These are phyloP conservation scores for Flexamia atlantica DNA, from an alignment of 2,888 invertebrate genomes.

Conservation along the genomic window DNA sequence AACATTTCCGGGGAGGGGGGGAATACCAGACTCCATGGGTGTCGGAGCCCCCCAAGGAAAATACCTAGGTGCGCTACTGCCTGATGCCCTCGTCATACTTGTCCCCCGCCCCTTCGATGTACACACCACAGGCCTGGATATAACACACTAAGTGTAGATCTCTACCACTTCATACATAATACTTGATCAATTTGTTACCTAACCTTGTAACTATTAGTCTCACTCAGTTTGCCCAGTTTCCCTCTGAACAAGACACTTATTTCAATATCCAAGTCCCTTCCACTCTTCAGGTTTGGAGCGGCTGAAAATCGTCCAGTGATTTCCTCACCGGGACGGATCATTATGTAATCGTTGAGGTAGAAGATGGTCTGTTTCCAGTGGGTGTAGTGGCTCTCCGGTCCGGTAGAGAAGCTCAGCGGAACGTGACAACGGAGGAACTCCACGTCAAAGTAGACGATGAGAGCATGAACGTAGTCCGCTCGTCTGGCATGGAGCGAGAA, in stretches of 20 bases:
- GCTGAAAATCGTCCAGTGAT: constrained; percentile 94
- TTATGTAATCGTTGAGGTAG: constrained; percentile 96
- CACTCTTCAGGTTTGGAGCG: constrained; percentile 87
- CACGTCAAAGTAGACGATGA: constrained; percentile 97
- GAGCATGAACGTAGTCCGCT: constrained; percentile 93
- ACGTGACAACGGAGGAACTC: constrained; percentile 99
- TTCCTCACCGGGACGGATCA: constrained; percentile 97
- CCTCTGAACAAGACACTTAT: constrained; percentile 95
- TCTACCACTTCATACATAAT: no score
- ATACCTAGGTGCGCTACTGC: no score
- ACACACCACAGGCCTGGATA: no score
- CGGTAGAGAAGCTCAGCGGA: constrained; percentile 97
- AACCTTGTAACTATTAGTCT: constrained; percentile 86
- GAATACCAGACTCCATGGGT: no score
- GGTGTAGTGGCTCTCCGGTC: constrained; percentile 97
- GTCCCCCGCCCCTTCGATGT: no score
- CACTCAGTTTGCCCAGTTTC: constrained; percentile 89
- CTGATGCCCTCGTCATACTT: no score
- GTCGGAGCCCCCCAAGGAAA: no score
- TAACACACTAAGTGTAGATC: no score
- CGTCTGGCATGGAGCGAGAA: constrained; percentile 87
- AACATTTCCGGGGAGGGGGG: no score
- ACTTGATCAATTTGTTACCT: constrained; percentile 13
- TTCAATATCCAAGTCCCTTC: constrained; percentile 97
- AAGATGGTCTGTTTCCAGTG: constrained; percentile 99